Evolutionary conservation across 2,113 vertebrate genomes (phyloP), one percentile per base, ranked within the genome.

Genomic region (Corythornis cristatus): DNA sequence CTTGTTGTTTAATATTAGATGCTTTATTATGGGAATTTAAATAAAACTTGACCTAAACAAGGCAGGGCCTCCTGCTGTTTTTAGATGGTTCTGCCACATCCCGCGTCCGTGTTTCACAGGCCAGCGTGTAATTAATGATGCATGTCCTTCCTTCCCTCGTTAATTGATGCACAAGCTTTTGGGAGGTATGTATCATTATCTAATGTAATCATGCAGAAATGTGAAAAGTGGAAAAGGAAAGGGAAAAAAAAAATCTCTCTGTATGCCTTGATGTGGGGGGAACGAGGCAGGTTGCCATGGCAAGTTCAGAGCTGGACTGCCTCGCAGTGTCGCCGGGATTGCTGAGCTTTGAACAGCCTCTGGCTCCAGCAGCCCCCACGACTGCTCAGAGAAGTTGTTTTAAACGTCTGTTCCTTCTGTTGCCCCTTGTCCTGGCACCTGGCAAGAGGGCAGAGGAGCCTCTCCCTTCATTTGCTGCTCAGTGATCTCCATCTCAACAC

Each of bases 381-480:
- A 74, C 77, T 56, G 60, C 83, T 93, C 76, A 83, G 60, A 88
- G 78, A 60, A 89, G 51, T 68, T 57, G 25, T 53, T 93, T 92
- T 70, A 85, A 77, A 68, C 43, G 29, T 67, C 78, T 91, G 54
- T 80, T 88, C 73, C 54, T 76, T 89, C 78, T 80, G 33, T 65
- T 83, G 91, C 72, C 81, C 79, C 82, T 92, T 95, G 91, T 89
- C 82, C 91, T 71, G 79, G 67, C 72, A 60, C 61, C 67, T 92
- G 87, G 91, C 79, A 91, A 90, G 88, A 93, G 93, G 90, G 92
- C 93, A 96, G 88, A 86, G 72, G 93, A 95, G 42, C 87, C 85
- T 80, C 87, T 94, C 91, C 82, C 56, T 88, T 75, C 86, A 77
- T 94, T 92, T 95, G 87, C 94, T 86, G 60, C 82, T 71, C 72